These are phyloP conservation scores for Synanthedon vespiformis DNA, from an alignment of 2,888 invertebrate genomes.

Conservation along the genomic window DNA sequence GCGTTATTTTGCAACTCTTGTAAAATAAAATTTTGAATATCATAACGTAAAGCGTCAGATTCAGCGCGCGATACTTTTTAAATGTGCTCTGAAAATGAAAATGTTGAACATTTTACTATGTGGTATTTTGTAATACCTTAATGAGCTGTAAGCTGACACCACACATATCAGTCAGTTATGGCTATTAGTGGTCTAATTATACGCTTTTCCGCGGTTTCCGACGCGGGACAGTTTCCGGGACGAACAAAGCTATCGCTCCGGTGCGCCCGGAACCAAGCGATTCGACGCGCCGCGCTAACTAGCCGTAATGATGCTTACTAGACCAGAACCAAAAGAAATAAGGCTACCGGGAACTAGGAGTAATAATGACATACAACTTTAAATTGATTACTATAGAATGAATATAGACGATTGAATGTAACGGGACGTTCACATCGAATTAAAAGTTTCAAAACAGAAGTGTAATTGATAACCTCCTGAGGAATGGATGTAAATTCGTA, in stretches of 20 bases:
- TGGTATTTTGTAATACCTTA: constrained; percentile 2
- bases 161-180: constrained; percentile 23
- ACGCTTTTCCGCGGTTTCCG: constrained; percentile 43
- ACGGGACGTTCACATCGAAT: constrained; percentile 8
- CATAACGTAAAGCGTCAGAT: constrained; percentile 9
- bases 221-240: constrained; percentile 39
- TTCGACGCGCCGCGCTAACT: constrained; percentile 28
- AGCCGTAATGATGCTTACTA: constrained; percentile 16
- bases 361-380: neutral
- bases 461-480: constrained; percentile 5
- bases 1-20: constrained; percentile 25
- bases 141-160: constrained; percentile 12
- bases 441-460: neutral
- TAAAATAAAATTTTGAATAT: constrained; percentile 17
- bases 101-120: neutral
- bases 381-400: neutral
- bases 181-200: constrained; percentile 46
- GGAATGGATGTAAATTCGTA: constrained; percentile 16
- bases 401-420: neutral
- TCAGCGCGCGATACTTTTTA: neutral
- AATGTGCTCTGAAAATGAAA: neutral
- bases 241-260: constrained; percentile 18
- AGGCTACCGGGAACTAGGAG: constrained; percentile 14
- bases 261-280: constrained; percentile 17
- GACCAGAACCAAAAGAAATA: constrained; percentile 20